Evolutionary conservation across 2,888 invertebrate species (phyloP).

Genomic region (Bombylius discolor): DNA sequence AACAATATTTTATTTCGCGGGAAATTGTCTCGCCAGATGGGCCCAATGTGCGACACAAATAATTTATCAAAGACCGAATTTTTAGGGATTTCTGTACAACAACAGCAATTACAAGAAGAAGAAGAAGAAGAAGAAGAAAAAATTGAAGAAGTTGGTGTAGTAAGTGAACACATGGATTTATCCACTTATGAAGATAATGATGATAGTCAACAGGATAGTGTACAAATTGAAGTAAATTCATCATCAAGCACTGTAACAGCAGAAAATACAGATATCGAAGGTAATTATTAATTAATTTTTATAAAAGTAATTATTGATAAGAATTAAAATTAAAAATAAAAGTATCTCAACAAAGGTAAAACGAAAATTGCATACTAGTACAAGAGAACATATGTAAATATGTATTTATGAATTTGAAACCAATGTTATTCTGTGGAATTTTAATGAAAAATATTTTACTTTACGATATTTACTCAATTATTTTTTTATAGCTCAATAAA

Average conservation of each 20-base stretch:
- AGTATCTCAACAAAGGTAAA: no score
- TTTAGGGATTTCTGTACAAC: neutral
- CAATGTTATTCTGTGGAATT: no score
- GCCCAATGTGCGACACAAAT: conserved; percentile 19
- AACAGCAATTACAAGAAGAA: neutral
- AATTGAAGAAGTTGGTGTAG: neutral
- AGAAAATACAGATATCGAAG: conserved; percentile 1
- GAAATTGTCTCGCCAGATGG: conserved; percentile 15
- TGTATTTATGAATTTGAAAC: no score
- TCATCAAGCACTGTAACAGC: neutral
- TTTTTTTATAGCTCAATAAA: no score
- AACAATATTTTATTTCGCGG: conserved; percentile 8
- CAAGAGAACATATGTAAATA: no score
- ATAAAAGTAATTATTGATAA: neutral
- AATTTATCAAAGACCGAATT: neutral
- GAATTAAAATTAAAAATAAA: neutral
- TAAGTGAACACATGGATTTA: conserved; percentile 4
- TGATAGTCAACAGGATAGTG: neutral
- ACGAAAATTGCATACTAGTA: no score
- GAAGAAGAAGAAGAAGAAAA: neutral
- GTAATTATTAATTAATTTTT: neutral
- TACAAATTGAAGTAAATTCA: neutral
- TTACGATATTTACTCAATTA: no score
- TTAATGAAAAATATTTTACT: no score
- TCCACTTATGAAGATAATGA: neutral